These are phyloP conservation scores for Pachypsylla venusta DNA, from an alignment of 1,140 invertebrate species.

Conservation along the genomic window DNA sequence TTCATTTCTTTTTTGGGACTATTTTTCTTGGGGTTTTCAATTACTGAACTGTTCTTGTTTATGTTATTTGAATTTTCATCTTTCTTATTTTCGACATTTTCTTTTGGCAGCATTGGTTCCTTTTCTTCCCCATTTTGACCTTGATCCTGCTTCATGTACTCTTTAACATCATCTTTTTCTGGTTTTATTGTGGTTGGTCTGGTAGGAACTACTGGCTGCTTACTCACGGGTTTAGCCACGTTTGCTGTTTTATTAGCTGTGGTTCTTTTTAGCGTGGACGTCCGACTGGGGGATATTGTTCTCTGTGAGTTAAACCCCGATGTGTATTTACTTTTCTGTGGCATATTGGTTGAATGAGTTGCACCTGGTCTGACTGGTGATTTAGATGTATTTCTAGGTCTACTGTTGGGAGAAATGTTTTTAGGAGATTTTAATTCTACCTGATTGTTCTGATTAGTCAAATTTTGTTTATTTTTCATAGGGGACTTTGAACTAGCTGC, in stretches of 20 bases:
- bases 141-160: background rate
- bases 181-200: background rate
- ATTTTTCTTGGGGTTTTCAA: background rate
- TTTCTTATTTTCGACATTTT: background rate
- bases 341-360: background rate
- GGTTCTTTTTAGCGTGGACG: background rate
- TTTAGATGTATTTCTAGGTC: background rate
- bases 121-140: background rate
- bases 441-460: background rate
- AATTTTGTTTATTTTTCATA: background rate
- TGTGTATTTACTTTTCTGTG: conserved; percentile 1
- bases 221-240: background rate
- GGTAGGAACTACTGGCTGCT: background rate
- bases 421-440: background rate
- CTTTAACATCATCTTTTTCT: background rate
- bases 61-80: background rate
- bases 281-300: conserved; percentile 1
- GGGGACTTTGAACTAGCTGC: background rate
- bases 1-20: background rate
- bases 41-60: background rate
- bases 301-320: conserved; percentile 4
- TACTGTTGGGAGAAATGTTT: background rate
- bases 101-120: conserved; percentile 7
- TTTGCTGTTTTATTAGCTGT: background rate
- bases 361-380: background rate